Evolutionary conservation across 2,113 vertebrate genomes (phyloP), one percentile per base, ranked within the genome.

Genomic region (Corvus cornix): DNA sequence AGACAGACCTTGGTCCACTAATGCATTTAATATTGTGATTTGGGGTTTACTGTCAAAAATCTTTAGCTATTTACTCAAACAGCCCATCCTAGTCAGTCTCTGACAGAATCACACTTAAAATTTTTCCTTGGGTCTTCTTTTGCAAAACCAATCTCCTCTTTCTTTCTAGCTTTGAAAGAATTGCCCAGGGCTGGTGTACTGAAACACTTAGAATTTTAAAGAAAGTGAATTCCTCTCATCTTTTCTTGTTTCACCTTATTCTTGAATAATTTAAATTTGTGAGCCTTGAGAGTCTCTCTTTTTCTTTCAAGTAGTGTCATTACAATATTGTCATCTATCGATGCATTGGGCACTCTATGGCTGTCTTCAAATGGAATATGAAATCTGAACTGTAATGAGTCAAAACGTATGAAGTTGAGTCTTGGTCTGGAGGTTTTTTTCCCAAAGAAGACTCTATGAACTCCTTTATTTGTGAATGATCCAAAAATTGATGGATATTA

Each of bases 221-320:
- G 70, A 74, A 92, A 77, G 53, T 58, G 78, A 85, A 83, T 62
- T 93, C 88, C 51, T 96, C 85, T 96, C 63, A 94, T 96, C 95
- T 95, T 95, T 90, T 90, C 46, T 90, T 92, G 49, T 93, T 94
- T 90, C 76, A 80, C 92, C 72, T 95, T 96, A 62, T 88, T 80
- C 88, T 94, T 97, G 62, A 96, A 97, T 93, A 96, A 96, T 94
- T 97, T 92, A 97, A 70, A 63, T 89, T 87, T 89, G 43, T 77
- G 80, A 90, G 63, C 44, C 72, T 67, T 90, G 59, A 88, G 78
- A 90, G 26, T 55, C 28, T 75, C 75, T 94, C 48, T 59, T 94
- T 66, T 86, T 84, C 79, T 97, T 95, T 95, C 90, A 97, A 69
- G 68, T 19, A 3, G 15, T 92, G 92, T 90, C 90, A 93, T 95